Base-by-base conservation (phyloP, 1,140 invertebrate species). In the Physella acuta region DNA sequence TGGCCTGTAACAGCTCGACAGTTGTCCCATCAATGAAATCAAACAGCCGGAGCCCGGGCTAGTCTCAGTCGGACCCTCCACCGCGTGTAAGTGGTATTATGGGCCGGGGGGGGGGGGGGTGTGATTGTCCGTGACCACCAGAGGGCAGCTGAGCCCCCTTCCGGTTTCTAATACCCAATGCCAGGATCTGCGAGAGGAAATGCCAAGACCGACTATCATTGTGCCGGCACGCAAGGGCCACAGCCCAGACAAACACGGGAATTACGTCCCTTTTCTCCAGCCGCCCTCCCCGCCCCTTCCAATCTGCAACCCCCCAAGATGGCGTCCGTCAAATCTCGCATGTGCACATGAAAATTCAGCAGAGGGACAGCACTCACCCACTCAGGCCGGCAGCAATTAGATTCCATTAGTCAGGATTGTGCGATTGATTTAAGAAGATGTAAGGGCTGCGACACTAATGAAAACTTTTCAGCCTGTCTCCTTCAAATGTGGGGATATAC, bases 391-490 rank as follows among this genome's bases (percentile, higher is more conserved):
- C 44, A 33, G 62, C 44, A 64, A 64, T 64, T 64, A 64, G 62
- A 64, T 64, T 64, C 62, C 62, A 64, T 64, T 64, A 64, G 33
- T 31, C n/a, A n/a, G n/a, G n/a, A n/a, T n/a, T n/a, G n/a, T n/a
- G n/a, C n/a, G n/a, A n/a, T n/a, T n/a, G n/a, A n/a, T n/a, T n/a
- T n/a, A n/a, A n/a, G n/a, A n/a, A n/a, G n/a, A n/a, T n/a, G n/a
- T n/a, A n/a, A n/a, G n/a, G n/a, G n/a, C n/a, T n/a, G n/a, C n/a
- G n/a, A n/a, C n/a, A n/a, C n/a, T n/a, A n/a, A n/a, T n/a, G n/a
- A n/a, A n/a, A n/a, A n/a, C n/a, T n/a, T n/a, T n/a, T n/a, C n/a
- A n/a, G n/a, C n/a, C n/a, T n/a, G n/a, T n/a, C n/a, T n/a, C n/a
- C n/a, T n/a, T n/a, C n/a, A n/a, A n/a, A n/a, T n/a, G n/a, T n/a